Evolutionary conservation across 2,113 vertebrate genomes (phyloP).

Genomic region (Elephantulus edwardii): DNA sequence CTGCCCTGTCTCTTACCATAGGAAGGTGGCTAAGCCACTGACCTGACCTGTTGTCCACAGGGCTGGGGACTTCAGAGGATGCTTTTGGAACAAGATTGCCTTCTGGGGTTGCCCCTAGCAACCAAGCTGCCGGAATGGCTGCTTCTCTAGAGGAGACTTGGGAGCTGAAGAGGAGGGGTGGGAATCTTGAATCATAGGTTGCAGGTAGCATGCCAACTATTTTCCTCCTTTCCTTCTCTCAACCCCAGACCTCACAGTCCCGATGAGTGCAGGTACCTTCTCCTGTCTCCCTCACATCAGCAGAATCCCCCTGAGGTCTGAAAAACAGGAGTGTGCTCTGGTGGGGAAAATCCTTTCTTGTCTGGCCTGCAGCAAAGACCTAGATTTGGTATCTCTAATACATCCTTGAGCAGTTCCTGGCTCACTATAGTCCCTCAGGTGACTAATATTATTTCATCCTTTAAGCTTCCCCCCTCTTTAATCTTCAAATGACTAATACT

Average conservation of each 20-base stretch:
- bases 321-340: neutral
- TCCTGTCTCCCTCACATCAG: neutral
- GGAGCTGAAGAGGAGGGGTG: neutral
- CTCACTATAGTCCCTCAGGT: neutral
- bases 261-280: neutral
- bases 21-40: neutral
- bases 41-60: neutral
- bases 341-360: neutral
- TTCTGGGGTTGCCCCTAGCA: slow-evolving; percentile 72
- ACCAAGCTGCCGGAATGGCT: slow-evolving; percentile 53
- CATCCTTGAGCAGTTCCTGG: neutral
- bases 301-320: neutral
- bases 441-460: neutral
- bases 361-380: neutral
- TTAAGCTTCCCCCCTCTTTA: too few species aligned
- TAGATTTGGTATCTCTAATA: neutral
- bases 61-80: slow-evolving; percentile 42
- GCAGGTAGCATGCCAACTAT: neutral
- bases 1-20: neutral
- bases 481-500: too few species aligned
- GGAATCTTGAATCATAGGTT: neutral
- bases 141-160: slow-evolving; percentile 24
- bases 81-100: slow-evolving; percentile 56
- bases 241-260: neutral
- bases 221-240: neutral